These are phyloP conservation scores for Aphelenchoides bicaudatus DNA, from an alignment of 2,888 invertebrate genomes.

Conservation along the genomic window DNA sequence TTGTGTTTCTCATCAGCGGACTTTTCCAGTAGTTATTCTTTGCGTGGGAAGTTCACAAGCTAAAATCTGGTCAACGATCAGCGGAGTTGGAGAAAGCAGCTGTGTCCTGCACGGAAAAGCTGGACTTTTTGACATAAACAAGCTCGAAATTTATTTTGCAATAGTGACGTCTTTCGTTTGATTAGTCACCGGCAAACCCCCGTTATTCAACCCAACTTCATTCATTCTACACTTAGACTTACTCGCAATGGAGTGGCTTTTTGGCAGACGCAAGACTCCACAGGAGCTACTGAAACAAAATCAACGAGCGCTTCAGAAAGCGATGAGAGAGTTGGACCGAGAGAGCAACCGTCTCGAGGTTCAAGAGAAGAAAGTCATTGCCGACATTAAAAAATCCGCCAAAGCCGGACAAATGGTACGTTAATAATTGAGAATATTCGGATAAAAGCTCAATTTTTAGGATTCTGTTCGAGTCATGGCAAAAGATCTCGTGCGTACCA, in stretches of 20 bases:
- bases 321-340: constrained; percentile 80
- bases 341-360: constrained; percentile 79
- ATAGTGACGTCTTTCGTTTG: too few relatives aligned
- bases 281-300: constrained; percentile 97
- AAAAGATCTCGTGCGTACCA: constrained; percentile 90
- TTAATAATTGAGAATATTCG: background rate
- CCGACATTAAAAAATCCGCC: constrained; percentile 95
- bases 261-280: constrained; percentile 90
- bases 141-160: too few relatives aligned
- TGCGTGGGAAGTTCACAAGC: too few relatives aligned
- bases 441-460: constrained; percentile 63
- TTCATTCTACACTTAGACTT: background rate
- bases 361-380: constrained; percentile 96
- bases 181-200: background rate
- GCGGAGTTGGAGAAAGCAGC: too few relatives aligned
- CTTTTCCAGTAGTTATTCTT: too few relatives aligned
- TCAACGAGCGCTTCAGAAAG: constrained; percentile 92
- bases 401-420: constrained; percentile 95
- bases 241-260: constrained; percentile 67
- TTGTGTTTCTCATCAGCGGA: too few relatives aligned
- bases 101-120: too few relatives aligned
- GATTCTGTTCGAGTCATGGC: constrained; percentile 99
- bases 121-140: too few relatives aligned
- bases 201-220: background rate
- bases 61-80: too few relatives aligned